Conservation (phyloP, 2,797 vertebrate genomes). For the Chaetodon trifasciatus region DNA sequence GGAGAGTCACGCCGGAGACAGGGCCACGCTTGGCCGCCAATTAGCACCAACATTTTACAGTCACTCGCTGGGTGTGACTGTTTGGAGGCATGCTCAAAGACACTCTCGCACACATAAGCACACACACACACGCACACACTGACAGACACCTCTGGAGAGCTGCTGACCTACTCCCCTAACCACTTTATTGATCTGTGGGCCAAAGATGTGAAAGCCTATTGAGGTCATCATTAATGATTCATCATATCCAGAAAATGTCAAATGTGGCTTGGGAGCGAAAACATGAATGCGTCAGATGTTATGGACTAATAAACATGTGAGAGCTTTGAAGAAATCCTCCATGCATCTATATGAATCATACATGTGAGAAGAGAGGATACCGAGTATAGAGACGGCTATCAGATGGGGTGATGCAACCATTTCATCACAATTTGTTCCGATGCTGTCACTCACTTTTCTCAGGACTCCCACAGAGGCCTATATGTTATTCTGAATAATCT, state of each 20-base stretch:
- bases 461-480: slow-evolving; percentile 45
- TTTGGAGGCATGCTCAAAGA: slow-evolving; percentile 73
- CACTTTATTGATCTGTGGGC: slow-evolving; percentile 89
- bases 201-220: slow-evolving; percentile 89
- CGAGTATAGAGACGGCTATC: slow-evolving; percentile 46
- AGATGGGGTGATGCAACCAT: slow-evolving; percentile 68
- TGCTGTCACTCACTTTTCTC: slow-evolving; percentile 65
- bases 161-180: slow-evolving; percentile 88
- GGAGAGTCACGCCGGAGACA: slow-evolving; percentile 58
- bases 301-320: slow-evolving; percentile 81
- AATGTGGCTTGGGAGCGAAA: slow-evolving; percentile 85
- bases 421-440: slow-evolving; percentile 67
- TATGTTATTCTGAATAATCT: slow-evolving; percentile 66
- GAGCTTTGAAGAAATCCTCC: slow-evolving; percentile 75
- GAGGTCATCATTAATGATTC: slow-evolving; percentile 90
- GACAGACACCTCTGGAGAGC: slow-evolving; percentile 83
- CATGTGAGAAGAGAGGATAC: slow-evolving; percentile 68
- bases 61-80: slow-evolving; percentile 74
- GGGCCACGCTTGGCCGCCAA: slow-evolving; percentile 78
- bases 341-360: slow-evolving; percentile 78
- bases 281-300: slow-evolving; percentile 83
- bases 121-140: slow-evolving; percentile 40
- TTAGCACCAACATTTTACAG: slow-evolving; percentile 84
- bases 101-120: slow-evolving; percentile 14
- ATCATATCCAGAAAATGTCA: slow-evolving; percentile 89